Base-by-base conservation (phyloP, 2,888 invertebrate genomes). In the Iphiclides podalirius region DNA sequence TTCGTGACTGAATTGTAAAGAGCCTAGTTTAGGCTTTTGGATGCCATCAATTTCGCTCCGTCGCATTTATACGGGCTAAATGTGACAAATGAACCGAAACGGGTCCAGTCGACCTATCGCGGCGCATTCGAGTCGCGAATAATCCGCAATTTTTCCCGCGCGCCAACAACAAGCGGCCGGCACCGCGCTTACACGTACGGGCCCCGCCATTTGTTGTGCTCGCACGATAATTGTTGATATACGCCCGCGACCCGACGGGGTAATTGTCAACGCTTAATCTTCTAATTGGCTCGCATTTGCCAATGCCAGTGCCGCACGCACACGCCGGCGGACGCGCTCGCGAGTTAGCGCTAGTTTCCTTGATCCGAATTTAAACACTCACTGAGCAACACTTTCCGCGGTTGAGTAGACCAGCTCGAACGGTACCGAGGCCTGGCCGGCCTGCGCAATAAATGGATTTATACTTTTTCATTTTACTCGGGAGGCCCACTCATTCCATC, bases 201-300 rank as follows among this genome's bases (percentile, higher is more conserved):
- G 73, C 59, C 26, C 68, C 67, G 78, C 86, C 77, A 88, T 88
- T 88, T 88, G 86, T 88, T 84, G 87, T 76, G 73, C 79, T 79
- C 81, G 74, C 79, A 75, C 85, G 85, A 87, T 88, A 87, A 88
- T 88, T 87, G 88, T 87, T 88, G 88, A 88, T 87, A 86, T 84
- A 88, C 86, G 88, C 78, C 83, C 82, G 84, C 85, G 79, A 86
- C 76, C 85, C 81, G 78, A 69, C 79, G 70, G 75, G 63, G 87
- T 88, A 88, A 88, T 88, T 88, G 88, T 88, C 88, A 86, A 80
- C 88, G 88, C 81, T 88, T 88, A 85, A 88, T 88, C 88, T 88
- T 88, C 87, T 88, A 88, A 88, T 88, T 87, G 88, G 75, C 79
- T 80, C 84, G 77, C 87, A 88, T 88, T 88, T 88, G 75, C 84